Percentiles rank a stretch among this genome's conserved stretches.
phyloP scores from a whole-genome alignment of 2,888 invertebrate genomes.

The Sialis fuliginosa region DNA sequence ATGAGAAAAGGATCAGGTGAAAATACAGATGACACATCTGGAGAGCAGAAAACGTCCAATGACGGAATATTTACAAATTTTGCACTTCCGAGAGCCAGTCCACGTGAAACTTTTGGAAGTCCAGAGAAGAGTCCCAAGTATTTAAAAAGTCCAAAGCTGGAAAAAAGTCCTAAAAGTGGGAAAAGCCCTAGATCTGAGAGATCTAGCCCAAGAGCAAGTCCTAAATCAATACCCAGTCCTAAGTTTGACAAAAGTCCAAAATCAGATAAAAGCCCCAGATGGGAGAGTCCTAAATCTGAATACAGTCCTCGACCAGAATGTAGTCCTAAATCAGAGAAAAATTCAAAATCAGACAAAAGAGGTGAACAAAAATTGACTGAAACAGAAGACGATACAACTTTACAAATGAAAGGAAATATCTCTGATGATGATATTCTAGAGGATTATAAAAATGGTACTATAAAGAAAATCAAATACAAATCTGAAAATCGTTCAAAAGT shows the following conservation, averaged over 20 bases:
- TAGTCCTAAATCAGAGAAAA: slow-evolving; percentile 1
- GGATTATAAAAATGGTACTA: slow-evolving; percentile 8
- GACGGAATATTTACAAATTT: neutral
- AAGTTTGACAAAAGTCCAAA: neutral
- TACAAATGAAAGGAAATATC: neutral
- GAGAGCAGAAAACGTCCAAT: too few species aligned
- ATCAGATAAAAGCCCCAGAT: neutral
- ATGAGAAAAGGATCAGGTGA: too few species aligned
- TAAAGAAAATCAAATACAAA: slow-evolving; percentile 8
- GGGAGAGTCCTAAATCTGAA: slow-evolving; percentile 1
- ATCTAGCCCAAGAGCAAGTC: slow-evolving; percentile 1
- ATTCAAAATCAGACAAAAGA: neutral
- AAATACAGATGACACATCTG: too few species aligned
- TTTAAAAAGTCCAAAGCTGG: slow-evolving; percentile 1
- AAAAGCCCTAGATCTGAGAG: slow-evolving; percentile 1
- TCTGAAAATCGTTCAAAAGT: neutral
- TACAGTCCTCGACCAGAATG: slow-evolving; percentile 2
- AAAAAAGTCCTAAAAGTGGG: neutral
- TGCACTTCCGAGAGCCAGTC: neutral
- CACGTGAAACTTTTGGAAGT: neutral
- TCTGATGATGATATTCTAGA: neutral
- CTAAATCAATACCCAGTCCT: slow-evolving; percentile 2
- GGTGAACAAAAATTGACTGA: slow-evolving; percentile 1
- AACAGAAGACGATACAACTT: neutral
- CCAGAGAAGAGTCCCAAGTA: slow-evolving; percentile 1